Base-by-base conservation (phyloP, 2,113 vertebrate genomes). In the Cebidichthys violaceus region DNA sequence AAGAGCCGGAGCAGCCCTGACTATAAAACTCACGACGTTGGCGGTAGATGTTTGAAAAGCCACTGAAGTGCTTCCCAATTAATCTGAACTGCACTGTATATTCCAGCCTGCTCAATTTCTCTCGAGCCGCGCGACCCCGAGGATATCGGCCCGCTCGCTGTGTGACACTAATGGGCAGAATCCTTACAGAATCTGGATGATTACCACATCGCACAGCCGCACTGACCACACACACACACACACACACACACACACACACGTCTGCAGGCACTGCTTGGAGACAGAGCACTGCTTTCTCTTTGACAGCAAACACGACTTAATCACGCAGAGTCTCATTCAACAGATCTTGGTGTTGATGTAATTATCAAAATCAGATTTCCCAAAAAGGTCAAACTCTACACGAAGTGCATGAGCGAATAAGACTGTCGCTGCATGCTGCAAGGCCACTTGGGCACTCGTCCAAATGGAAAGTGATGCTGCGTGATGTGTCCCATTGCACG, bases 31-130 rank as follows among this genome's bases (percentile, higher is more conserved):
- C 66, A 37, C 5, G 67, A 83, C 73, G 78, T 86, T 86, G 89
- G 88, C 75, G 84, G 82, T 78, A 88, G 84, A 88, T 86, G 85
- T 92, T 91, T 93, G 75, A 92, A 86, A 91, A 83, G 87, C 89
- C 87, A 70, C 91, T 83, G 90, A 90, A 89, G 90, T 79, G 82
- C 77, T 67, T 83, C 78, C 81, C 86, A 88, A 88, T 92, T 91
- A 69, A 85, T 84, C 90, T 79, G 75, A 81, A 79, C 85, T 47
- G 72, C 52, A 17, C 74, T 75, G 83, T 90, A 85, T 85, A 74
- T 84, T 45, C 88, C 33, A 67, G 84, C 52, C 80, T 67, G 62
- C 72, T 80, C 82, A 35, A 27, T 75, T 73, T 73, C 76, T 81
- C 81, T 62, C 10, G 37, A 82, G 70, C 64, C 75, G 41, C 13